phyloP scores from a whole-genome alignment of 2,113 vertebrate genomes.

The Strix uralensis region DNA sequence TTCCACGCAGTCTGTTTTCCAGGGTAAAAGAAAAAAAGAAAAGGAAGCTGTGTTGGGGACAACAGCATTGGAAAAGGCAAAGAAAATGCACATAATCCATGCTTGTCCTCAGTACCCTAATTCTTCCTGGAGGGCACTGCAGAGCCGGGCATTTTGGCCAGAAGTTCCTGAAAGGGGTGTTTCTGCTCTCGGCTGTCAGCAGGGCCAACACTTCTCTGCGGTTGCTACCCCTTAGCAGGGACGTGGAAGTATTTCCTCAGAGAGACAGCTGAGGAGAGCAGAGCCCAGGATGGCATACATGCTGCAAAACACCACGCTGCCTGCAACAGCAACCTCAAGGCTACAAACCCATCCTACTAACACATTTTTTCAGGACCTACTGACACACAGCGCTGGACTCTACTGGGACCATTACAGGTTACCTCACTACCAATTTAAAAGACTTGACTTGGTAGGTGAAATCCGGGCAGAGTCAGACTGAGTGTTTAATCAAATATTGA shows the following conservation, averaged over 20 bases:
- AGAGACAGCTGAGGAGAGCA: background rate
- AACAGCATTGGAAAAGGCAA: background rate
- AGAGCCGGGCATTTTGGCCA: background rate
- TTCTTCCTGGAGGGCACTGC: background rate
- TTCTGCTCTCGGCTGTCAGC: background rate
- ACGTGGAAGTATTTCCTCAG: background rate
- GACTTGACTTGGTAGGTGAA: background rate
- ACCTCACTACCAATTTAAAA: background rate
- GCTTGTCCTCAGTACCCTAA: background rate
- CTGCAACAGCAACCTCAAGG: background rate
- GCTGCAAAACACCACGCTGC: background rate
- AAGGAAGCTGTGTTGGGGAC: background rate
- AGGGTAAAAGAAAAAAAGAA: background rate
- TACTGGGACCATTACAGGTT: background rate
- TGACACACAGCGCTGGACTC: background rate
- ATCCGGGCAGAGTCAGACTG: background rate
- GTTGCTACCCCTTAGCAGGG: background rate
- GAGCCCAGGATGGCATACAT: accelerated
- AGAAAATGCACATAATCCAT: background rate
- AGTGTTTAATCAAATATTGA: background rate
- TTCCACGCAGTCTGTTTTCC: background rate
- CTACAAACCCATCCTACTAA: background rate
- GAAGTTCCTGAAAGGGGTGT: background rate
- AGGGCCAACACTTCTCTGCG: background rate
- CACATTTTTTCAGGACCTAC: background rate